Base-by-base conservation (phyloP, 2,888 invertebrate genomes). In the Ichneumoninae sp. region DNA sequence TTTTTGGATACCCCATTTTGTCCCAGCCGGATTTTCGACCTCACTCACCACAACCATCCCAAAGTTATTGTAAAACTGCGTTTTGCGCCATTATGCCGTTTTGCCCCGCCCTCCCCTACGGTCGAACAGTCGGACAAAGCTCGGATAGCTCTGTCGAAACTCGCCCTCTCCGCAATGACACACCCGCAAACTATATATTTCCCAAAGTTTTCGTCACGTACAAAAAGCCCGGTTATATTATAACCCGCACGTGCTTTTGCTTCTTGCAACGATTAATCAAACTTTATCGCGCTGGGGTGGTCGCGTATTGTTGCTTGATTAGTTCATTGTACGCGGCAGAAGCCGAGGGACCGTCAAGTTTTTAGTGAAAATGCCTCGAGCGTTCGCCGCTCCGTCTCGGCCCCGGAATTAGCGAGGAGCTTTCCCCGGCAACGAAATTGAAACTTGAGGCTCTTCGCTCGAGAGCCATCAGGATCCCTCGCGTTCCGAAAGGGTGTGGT, bases 241-340 rank as follows among this genome's bases (percentile, higher is more conserved):
- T 65, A 47, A 26, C 40, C 57, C 40, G 30, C 22, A 47, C 13
- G 30, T 70, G 57, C 54, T 81, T 77, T 66, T 54, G 69, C 50
- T 69, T 78, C 44, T 30, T n/a, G 44, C 50, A 66, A 73, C 71
- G 44, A 85, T 85, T 85, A 85, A 82, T 82, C 79, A 85, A 82
- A 79, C 36, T 78, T 44, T 52, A 65, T 26, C 36, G 68, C n/a
- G 10, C 71, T 60, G 47, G 33, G 52, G 26, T 16, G 33, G 65
- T 65, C 60, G 77, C 68, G 65, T 80, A 82, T 82, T 82, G 85
- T 85, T 80, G 76, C 76, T 13, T 78, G 82, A 85, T 85, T 79
- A 76, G 82, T 80, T 80, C 79, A 76, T 76, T 76, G 66, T 80
- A 76, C 52, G 44, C 26, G 30, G 40, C 40, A 52, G 44, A 40